These are phyloP conservation scores for Oreochromis aureus DNA, from an alignment of 2,113 vertebrate genomes.

Conservation along the genomic window DNA sequence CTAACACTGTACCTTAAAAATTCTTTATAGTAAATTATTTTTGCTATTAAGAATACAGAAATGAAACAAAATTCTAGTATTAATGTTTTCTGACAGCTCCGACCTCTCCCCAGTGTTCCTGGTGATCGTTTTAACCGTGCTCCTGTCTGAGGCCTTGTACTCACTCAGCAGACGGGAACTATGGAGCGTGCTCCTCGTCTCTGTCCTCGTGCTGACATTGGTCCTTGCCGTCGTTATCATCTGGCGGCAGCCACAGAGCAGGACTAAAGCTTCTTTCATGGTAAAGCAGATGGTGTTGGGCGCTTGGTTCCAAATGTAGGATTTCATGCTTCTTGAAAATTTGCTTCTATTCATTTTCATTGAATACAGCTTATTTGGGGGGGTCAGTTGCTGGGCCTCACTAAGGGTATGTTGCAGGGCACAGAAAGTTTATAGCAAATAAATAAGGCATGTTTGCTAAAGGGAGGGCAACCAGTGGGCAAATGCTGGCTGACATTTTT, in stretches of 20 bases:
- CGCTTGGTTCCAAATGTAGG: neutral
- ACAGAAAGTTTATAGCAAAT: neutral
- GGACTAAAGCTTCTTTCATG: constrained; percentile 23
- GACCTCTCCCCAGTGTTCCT: constrained; percentile 7
- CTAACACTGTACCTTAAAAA: neutral
- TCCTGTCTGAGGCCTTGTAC: neutral
- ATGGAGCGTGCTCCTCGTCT: neutral
- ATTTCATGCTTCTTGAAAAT: neutral
- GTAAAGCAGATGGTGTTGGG: neutral
- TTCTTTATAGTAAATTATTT: neutral
- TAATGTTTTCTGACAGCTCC: neutral
- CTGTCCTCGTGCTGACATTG: neutral
- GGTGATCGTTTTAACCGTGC: neutral
- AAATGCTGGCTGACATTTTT: neutral
- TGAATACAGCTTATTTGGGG: neutral
- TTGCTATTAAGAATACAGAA: neutral
- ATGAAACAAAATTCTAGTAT: neutral
- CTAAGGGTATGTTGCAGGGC: neutral
- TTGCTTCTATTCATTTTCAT: neutral
- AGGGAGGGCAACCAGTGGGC: neutral
- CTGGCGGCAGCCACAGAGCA: constrained; percentile 46
- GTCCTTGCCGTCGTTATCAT: constrained; percentile 1
- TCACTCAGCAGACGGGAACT: neutral
- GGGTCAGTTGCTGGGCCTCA: neutral
- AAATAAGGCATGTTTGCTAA: neutral